Base-by-base conservation (phyloP, 2,888 invertebrate species). In the Andrena bicolor region DNA sequence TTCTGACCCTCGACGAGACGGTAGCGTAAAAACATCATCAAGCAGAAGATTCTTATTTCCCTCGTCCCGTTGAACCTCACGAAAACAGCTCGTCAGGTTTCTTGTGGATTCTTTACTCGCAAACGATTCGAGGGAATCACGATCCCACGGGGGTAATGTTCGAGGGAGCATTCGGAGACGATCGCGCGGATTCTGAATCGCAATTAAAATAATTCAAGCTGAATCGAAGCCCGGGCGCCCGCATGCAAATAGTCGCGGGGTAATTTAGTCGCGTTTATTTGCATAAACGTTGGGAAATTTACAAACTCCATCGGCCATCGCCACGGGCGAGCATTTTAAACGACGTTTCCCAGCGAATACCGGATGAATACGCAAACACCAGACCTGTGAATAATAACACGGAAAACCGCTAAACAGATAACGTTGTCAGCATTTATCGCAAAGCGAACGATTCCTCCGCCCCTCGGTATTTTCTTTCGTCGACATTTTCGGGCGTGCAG, bases 251-350 rank as follows among this genome's bases (percentile, higher is more conserved):
- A 70, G 16, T 13, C 16, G n/a, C 28, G 51, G 41, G 10, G n/a
- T 49, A 49, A 48, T 26, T 16, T 60, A 20, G 60, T n/a, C 20
- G 26, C 60, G 69, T 74, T 58, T 16, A 75, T 69, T 69, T 69
- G 20, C 60, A 61, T 32, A 61, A 76, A 66, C 66, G 60, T 48
- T 13, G 60, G 13, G 23, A 60, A 58, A 76, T 78, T 76, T 76
- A 76, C 60, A 51, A 61, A 78, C 60, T 41, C 26, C 51, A 61
- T 61, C 26, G 66, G 26, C 66, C 48, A 41, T 53, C 77, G n/a
- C 20, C 64, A 20, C 10, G 32, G 35, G 65, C 49, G 49, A 65
- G 65, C 53, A 75, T 75, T 77, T 76, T 76, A 77, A 51, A 23
- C 63, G 74, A 13, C 41, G 20, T 53, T 41, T 30, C 56, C 64